Conservation (phyloP, 2,888 invertebrate species). For the Drosophila macrospina region DNA sequence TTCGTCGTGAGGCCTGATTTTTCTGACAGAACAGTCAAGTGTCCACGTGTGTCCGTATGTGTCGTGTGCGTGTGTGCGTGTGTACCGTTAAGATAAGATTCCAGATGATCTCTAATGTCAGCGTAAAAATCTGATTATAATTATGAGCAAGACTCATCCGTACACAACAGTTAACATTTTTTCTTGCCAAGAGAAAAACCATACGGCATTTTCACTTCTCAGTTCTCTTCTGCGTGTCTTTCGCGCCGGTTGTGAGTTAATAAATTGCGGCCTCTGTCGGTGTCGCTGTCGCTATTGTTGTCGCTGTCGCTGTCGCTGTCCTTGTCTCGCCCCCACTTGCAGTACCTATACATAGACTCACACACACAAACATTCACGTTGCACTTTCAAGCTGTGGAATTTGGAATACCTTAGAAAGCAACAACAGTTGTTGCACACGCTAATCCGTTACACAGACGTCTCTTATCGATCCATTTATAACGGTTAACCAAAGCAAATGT, state of each 20-base stretch:
- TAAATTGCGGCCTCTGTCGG: not conserved
- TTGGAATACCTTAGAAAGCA: slow-evolving; percentile 28
- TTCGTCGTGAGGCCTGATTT: slow-evolving; percentile 21
- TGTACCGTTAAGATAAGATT: slow-evolving; percentile 44
- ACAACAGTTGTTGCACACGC: slow-evolving; percentile 19
- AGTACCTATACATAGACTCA: not conserved
- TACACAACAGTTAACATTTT: slow-evolving; percentile 31
- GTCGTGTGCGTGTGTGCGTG: slow-evolving; percentile 12
- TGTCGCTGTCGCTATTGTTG: slow-evolving; percentile 19
- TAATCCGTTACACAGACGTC: slow-evolving; percentile 19
- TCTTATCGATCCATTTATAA: slow-evolving; percentile 13
- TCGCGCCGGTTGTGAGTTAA: slow-evolving; percentile 58
- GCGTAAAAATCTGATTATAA: slow-evolving; percentile 35
- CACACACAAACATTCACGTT: slow-evolving; percentile 16
- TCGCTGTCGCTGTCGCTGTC: slow-evolving; percentile 16
- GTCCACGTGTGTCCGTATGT: slow-evolving; percentile 4
- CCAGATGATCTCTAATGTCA: slow-evolving; percentile 58
- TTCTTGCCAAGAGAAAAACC: slow-evolving; percentile 30
- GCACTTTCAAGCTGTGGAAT: slow-evolving; percentile 39
- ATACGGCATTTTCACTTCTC: slow-evolving; percentile 37
- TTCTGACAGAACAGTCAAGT: slow-evolving; percentile 29
- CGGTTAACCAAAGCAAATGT: slow-evolving; percentile 12
- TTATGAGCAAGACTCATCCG: slow-evolving; percentile 26
- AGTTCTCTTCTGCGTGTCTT: slow-evolving; percentile 49
- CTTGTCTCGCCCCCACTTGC: slow-evolving; percentile 4